Base-by-base conservation (phyloP, 2,113 vertebrate species). In the Macrotus californicus region DNA sequence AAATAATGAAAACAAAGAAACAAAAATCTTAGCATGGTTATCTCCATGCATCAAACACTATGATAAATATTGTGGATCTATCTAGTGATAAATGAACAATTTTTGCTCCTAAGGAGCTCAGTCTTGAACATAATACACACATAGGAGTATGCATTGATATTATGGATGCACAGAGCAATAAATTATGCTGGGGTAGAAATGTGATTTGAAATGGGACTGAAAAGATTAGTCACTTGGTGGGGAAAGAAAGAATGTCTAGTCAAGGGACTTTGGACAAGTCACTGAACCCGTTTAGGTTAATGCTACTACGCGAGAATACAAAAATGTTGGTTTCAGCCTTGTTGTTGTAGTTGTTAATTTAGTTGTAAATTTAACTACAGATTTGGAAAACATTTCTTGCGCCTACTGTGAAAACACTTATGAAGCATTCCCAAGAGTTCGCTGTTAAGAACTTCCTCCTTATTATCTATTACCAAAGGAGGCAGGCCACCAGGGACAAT, bases 401-500 rank as follows among this genome's bases (percentile, higher is more conserved):
- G 59, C 76, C 29, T 85, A 11, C 50, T 80, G 19, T 83, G 46
- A 88, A 82, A 85, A 41, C 19, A 24, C 26, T 52, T 70, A n/a
- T 79, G 81, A 95, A 85, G 81, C 66, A 77, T 84, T 80, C 31
- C 66, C 70, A 80, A 39, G 43, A 81, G 50, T 77, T 94, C 66
- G 14, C 43, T 54, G 12, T 64, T 85, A 91, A 50, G 69, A 95
- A 90, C 56, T 73, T 94, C 76, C 10, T 80, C 21, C 39, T 95
- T 56, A 46, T 87, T 96, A 94, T 89, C 56, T 88, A 26, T 87
- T 94, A 92, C 67, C 77, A 75, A 77, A 96, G 61, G 77, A 94
- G 24, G 34, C 6, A 36, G 64, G 48, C 50, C 67, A 29, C n/a
- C 48, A 52, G 67, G 41, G 84, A 90, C 39, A 34, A 43, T 75